Evolutionary conservation across 2,888 invertebrate genomes (phyloP).

Genomic region (Melanotus villosus): DNA sequence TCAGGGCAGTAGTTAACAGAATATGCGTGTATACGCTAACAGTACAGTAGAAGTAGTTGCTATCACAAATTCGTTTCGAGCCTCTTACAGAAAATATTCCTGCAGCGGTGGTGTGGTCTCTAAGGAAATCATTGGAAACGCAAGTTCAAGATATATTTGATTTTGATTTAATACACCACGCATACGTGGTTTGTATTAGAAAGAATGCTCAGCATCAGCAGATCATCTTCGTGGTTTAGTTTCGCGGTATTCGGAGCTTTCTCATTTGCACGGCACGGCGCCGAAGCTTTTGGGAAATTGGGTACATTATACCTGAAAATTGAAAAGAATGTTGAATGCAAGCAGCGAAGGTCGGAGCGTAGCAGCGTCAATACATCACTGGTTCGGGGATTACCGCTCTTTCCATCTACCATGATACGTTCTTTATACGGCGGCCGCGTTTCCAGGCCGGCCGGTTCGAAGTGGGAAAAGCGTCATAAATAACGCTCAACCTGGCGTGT

Average conservation of each 20-base stretch:
- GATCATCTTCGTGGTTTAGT: slow-evolving; percentile 42
- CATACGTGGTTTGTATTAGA: slow-evolving; percentile 46
- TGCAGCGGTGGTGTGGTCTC: slow-evolving; percentile 69
- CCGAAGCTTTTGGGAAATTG: slow-evolving; percentile 57
- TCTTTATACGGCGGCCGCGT: slow-evolving; percentile 65
- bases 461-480: slow-evolving; percentile 68
- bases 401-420: slow-evolving; percentile 65
- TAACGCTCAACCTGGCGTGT: slow-evolving; percentile 67
- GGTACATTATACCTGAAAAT: slow-evolving; percentile 59
- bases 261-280: slow-evolving; percentile 39
- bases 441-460: slow-evolving; percentile 61
- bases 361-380: slow-evolving; percentile 64
- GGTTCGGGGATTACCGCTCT: slow-evolving; percentile 64
- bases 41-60: too few relatives aligned
- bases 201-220: slow-evolving; percentile 39
- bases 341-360: slow-evolving; percentile 44
- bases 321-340: slow-evolving; percentile 58
- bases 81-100: slow-evolving; percentile 35
- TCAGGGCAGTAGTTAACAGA: too few relatives aligned
- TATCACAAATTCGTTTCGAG: slow-evolving; percentile 24
- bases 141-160: slow-evolving; percentile 78
- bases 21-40: too few relatives aligned
- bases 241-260: slow-evolving; percentile 35
- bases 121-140: slow-evolving; percentile 85
- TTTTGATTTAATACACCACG: slow-evolving; percentile 55